Evolutionary conservation across 1,140 invertebrate genomes (phyloP).

Genomic region (Hyposmocoma kahamanoa): DNA sequence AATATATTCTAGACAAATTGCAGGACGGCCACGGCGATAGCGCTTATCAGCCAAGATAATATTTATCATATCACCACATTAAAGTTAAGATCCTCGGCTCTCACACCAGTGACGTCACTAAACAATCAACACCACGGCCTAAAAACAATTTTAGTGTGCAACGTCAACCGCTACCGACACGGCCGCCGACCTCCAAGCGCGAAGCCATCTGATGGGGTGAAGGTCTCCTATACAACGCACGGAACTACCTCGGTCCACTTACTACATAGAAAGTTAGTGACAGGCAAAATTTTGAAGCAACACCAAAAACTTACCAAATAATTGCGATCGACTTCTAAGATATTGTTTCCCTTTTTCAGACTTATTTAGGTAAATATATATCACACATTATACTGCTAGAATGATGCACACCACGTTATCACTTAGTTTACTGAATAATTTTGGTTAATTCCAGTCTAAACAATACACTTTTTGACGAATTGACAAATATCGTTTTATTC

Average conservation of each 20-base stretch:
- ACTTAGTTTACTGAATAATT: slow-evolving; percentile 56
- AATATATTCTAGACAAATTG: slow-evolving; percentile 15
- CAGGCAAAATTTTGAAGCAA: slow-evolving; percentile 51
- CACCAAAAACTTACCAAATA: slow-evolving; percentile 62
- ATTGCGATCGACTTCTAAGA: slow-evolving; percentile 35
- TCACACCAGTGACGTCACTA: slow-evolving; percentile 51
- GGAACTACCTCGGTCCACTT: slow-evolving; percentile 34
- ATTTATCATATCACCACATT: slow-evolving; percentile 57
- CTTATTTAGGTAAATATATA: slow-evolving; percentile 53
- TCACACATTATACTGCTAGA: slow-evolving; percentile 57
- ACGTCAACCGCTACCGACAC: slow-evolving; percentile 22
- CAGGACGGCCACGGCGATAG: slow-evolving; percentile 22
- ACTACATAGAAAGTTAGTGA: slow-evolving; percentile 47
- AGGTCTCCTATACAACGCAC: slow-evolving; percentile 27
- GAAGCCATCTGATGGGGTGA: slow-evolving; percentile 17
- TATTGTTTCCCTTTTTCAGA: slow-evolving; percentile 36
- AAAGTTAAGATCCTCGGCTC: slow-evolving; percentile 46
- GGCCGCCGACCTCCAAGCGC: background rate
- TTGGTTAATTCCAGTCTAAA: slow-evolving; percentile 61
- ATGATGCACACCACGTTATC: slow-evolving; percentile 49
- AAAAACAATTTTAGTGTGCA: slow-evolving; percentile 35
- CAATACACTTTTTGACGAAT: slow-evolving; percentile 69
- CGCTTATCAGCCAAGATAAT: slow-evolving; percentile 51
- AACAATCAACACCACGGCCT: slow-evolving; percentile 32
- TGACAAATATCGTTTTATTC: slow-evolving; percentile 63